Conservation (phyloP, 2,888 invertebrate genomes). For the Eudasyphora cyanicolor region DNA sequence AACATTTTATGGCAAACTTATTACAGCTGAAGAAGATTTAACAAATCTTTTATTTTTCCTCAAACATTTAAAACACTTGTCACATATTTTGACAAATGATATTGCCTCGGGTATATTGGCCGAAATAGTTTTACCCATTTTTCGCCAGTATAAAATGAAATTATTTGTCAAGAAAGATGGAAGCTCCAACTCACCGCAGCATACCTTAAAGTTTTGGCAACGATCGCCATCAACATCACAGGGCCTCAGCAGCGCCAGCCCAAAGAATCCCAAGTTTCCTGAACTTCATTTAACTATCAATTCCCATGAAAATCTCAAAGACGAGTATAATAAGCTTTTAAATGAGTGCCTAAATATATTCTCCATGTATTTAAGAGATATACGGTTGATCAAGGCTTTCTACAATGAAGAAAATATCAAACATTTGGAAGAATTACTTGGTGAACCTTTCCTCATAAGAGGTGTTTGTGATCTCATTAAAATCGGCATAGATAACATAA, state of each 20-base stretch:
- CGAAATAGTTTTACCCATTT: slow-evolving; percentile 77
- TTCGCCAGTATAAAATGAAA: slow-evolving; percentile 73
- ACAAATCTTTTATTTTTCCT: slow-evolving; percentile 71
- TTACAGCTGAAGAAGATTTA: slow-evolving; percentile 31
- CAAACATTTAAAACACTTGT: slow-evolving; percentile 77
- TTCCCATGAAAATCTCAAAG: slow-evolving; percentile 1
- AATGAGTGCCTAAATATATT: slow-evolving; percentile 77
- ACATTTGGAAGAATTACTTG: slow-evolving; percentile 76
- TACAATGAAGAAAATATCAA: slow-evolving; percentile 78
- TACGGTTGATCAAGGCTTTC: slow-evolving; percentile 77
- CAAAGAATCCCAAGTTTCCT: slow-evolving; percentile 64
- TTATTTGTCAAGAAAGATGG: slow-evolving; percentile 34
- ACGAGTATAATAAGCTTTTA: slow-evolving; percentile 65
- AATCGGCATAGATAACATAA: slow-evolving; percentile 78
- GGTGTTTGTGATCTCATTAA: slow-evolving; percentile 78
- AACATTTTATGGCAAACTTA: slow-evolving; percentile 62
- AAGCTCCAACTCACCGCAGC: slow-evolving; percentile 40
- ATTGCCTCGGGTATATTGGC: slow-evolving; percentile 76
- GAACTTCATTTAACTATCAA: slow-evolving; percentile 48
- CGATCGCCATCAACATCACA: neutral
- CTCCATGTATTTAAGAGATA: slow-evolving; percentile 77
- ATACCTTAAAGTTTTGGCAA: slow-evolving; percentile 54
- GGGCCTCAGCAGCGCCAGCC: slow-evolving; percentile 35
- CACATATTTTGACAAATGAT: slow-evolving; percentile 74
- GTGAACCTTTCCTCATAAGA: slow-evolving; percentile 75